Evolutionary conservation across 2,888 invertebrate species (phyloP).

Genomic region (Neoaliturus tenellus): DNA sequence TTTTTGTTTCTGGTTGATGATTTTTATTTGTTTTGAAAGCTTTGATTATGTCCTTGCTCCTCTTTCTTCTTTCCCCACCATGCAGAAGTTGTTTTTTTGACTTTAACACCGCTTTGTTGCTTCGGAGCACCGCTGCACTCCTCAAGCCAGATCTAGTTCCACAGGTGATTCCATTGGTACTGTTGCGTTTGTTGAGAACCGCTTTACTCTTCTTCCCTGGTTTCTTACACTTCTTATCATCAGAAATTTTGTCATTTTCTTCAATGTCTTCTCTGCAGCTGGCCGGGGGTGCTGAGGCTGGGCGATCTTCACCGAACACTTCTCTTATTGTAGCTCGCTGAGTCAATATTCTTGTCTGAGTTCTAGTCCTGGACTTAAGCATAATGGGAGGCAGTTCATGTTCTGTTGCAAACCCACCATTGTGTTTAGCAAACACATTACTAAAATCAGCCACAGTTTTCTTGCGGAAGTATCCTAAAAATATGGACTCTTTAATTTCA

Average conservation of each 20-base stretch:
- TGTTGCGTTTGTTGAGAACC: conserved; percentile 41
- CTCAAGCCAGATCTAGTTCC: conserved; percentile 69
- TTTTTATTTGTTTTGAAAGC: conserved; percentile 62
- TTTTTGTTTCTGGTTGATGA: conserved; percentile 25
- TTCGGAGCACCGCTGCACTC: conserved; percentile 71
- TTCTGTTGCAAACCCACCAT: conserved; percentile 75
- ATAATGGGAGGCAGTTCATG: conserved; percentile 83
- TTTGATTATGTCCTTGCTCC: conserved; percentile 70
- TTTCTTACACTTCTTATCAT: conserved; percentile 70
- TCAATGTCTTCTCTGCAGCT: conserved; percentile 69
- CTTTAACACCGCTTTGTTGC: conserved; percentile 71
- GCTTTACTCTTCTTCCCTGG: conserved; percentile 23
- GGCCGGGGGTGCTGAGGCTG: conserved; percentile 88
- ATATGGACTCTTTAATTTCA: conserved; percentile 72
- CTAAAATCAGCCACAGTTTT: conserved; percentile 82
- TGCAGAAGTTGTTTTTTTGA: conserved; percentile 70
- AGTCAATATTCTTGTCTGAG: conserved; percentile 83
- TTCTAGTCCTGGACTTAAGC: conserved; percentile 84
- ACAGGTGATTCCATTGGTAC: conserved; percentile 42
- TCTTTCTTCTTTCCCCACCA: conserved; percentile 66
- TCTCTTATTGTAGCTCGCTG: conserved; percentile 87
- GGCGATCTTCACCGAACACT: conserved; percentile 88
- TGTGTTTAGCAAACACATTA: conserved; percentile 79
- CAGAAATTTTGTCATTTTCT: conserved; percentile 71
- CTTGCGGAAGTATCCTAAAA: conserved; percentile 77